These are phyloP conservation scores for Drosophila conformis DNA, from an alignment of 2,888 invertebrate species.

Conservation along the genomic window DNA sequence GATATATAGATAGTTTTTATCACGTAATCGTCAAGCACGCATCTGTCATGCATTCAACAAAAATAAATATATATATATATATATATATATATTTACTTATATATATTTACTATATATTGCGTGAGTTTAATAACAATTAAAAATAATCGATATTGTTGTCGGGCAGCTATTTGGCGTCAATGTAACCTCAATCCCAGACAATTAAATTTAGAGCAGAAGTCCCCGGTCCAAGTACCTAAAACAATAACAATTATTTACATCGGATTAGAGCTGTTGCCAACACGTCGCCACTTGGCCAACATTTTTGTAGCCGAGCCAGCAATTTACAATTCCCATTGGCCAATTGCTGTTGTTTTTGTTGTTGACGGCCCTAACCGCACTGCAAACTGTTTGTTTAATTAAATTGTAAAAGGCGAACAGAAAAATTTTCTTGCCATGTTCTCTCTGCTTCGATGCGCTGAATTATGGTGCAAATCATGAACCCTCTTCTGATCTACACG, in stretches of 20 bases:
- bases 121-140: conserved; percentile 56
- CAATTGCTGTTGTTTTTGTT: conserved; percentile 29
- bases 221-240: conserved; percentile 46
- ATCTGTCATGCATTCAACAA: neutral
- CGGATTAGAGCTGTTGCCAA: conserved; percentile 75
- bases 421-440: conserved; percentile 16
- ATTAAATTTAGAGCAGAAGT: conserved; percentile 58
- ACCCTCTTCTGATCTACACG: neutral
- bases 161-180: conserved; percentile 10
- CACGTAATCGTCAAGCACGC: neutral
- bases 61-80: neutral
- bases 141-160: conserved; percentile 59
- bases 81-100: neutral
- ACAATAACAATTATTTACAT: conserved; percentile 80
- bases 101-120: conserved; percentile 14
- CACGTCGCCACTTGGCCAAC: conserved; percentile 71
- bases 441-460: conserved; percentile 15
- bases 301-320: conserved; percentile 57
- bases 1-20: neutral
- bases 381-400: conserved; percentile 74
- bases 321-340: conserved; percentile 76
- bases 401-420: conserved; percentile 64
- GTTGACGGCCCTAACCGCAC: conserved; percentile 56
- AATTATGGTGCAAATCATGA: conserved; percentile 37
- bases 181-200: conserved; percentile 35